Evolutionary conservation across 2,888 invertebrate genomes (phyloP).

Genomic region (Lithodes maja): DNA sequence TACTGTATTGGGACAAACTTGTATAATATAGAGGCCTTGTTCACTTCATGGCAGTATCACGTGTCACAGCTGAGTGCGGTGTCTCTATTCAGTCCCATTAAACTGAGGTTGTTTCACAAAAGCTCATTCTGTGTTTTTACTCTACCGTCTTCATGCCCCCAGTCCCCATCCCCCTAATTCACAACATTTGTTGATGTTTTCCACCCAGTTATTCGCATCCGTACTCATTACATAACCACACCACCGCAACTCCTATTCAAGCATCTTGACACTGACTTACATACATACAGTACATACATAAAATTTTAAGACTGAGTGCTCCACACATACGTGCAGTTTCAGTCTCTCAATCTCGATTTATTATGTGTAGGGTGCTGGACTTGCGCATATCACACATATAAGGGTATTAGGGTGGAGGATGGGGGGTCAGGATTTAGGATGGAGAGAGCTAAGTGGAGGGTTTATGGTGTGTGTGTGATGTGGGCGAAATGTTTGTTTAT

Average conservation of each 20-base stretch:
- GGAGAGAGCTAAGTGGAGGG: too few species aligned
- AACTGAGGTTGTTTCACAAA: not conserved
- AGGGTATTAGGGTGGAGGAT: too few species aligned
- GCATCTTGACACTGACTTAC: not conserved
- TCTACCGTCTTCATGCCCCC: not conserved
- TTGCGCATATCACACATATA: too few species aligned
- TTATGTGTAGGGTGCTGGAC: too few species aligned
- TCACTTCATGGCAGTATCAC: not conserved
- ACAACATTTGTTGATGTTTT: not conserved
- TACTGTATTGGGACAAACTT: too few species aligned
- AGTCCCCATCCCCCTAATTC: not conserved
- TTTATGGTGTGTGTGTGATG: too few species aligned
- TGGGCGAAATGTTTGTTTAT: too few species aligned
- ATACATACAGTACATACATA: too few species aligned
- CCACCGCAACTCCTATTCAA: not conserved
- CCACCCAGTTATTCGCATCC: not conserved
- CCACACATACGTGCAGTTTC: too few species aligned
- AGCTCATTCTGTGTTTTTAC: not conserved
- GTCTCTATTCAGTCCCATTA: conserved; percentile 2
- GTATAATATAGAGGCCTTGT: not conserved
- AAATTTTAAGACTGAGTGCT: too few species aligned
- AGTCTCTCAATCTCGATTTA: too few species aligned
- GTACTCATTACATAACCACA: not conserved
- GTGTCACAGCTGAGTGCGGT: not conserved
- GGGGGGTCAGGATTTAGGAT: too few species aligned